Percentiles rank a stretch among this genome's conserved stretches.
phyloP scores from a whole-genome alignment of 2,888 invertebrate species.

The Philereme vetulata region DNA sequence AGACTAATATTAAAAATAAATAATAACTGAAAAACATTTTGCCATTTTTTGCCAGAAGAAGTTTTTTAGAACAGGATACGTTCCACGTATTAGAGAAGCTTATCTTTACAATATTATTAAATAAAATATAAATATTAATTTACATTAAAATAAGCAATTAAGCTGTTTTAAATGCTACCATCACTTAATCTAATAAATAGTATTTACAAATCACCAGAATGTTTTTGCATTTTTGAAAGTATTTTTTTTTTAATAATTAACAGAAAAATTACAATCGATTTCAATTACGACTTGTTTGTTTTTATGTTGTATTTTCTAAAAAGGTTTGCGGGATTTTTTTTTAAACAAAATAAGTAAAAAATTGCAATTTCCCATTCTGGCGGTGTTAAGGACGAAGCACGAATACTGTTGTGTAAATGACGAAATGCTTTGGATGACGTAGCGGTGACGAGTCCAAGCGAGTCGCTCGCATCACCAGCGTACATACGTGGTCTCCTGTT shows the following conservation, averaged over 20 bases:
- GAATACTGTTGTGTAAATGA: conserved; percentile 77
- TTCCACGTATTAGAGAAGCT: conserved; percentile 71
- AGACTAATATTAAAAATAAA: conserved; percentile 58
- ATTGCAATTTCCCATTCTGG: conserved; percentile 78
- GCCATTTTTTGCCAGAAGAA: conserved; percentile 30
- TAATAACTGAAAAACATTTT: conserved; percentile 44
- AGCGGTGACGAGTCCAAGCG: conserved; percentile 33
- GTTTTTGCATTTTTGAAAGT: conserved; percentile 38
- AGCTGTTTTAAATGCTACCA: conserved; percentile 75
- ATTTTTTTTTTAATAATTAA: conserved; percentile 29
- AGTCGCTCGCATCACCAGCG: conserved; percentile 65
- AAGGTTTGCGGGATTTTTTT: conserved; percentile 29
- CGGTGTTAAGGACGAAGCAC: conserved; percentile 76
- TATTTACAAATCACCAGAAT: conserved; percentile 83
- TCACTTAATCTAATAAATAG: conserved; percentile 81
- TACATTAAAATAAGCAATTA: conserved; percentile 81
- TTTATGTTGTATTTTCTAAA: conserved; percentile 2
- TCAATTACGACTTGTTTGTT: conserved; percentile 20
- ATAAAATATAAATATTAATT: conserved; percentile 82
- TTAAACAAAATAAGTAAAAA: conserved; percentile 32
- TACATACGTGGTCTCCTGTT: conserved; percentile 73
- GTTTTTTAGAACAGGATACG: conserved; percentile 57
- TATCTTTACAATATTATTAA: conserved; percentile 74
- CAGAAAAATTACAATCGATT: conserved; percentile 20
- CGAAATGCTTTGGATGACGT: conserved; percentile 44